Conservation (phyloP, 1,140 invertebrate genomes). For the Atta cephalotes region DNA sequence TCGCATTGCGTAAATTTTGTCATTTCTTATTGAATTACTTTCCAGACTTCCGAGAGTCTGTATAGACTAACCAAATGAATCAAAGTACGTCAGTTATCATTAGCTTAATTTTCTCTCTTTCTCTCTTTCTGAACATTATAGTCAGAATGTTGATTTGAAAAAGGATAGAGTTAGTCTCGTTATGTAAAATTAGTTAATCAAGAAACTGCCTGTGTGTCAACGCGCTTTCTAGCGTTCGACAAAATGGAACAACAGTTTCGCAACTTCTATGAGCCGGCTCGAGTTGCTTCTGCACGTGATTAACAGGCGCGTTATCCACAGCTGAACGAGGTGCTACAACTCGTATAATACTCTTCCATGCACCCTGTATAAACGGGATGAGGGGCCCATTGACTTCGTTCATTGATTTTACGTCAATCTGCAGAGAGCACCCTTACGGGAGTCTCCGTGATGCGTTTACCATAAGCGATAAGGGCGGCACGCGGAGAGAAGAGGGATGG, state of each 20-base stretch:
- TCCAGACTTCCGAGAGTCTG: conserved; percentile 18
- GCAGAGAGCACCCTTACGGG: conserved; percentile 82
- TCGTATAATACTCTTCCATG: conserved; percentile 63
- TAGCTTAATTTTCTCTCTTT: conserved; percentile 34
- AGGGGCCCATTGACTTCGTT: conserved; percentile 85
- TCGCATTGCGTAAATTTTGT: conserved; percentile 33
- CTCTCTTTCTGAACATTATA: not conserved
- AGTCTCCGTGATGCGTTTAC: conserved; percentile 85
- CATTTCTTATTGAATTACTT: conserved; percentile 49
- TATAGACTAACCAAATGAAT: conserved; percentile 1
- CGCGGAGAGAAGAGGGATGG: conserved; percentile 49
- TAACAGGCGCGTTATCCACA: conserved; percentile 71
- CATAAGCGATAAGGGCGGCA: conserved; percentile 83
- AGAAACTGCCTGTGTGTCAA: not conserved
- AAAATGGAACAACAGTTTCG: conserved; percentile 27
- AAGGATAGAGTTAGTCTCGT: not conserved
- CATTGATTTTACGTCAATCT: conserved; percentile 87
- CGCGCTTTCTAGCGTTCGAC: conserved; percentile 12
- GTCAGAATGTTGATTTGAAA: not conserved
- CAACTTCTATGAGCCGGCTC: conserved; percentile 41
- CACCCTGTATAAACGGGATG: conserved; percentile 63
- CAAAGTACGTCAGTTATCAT: conserved; percentile 52
- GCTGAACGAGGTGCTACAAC: conserved; percentile 57
- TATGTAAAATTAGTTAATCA: conserved; percentile 29
- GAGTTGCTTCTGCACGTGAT: conserved; percentile 54